Evolutionary conservation across 2,113 vertebrate genomes (phyloP).

Genomic region (Fulmarus glacialis): DNA sequence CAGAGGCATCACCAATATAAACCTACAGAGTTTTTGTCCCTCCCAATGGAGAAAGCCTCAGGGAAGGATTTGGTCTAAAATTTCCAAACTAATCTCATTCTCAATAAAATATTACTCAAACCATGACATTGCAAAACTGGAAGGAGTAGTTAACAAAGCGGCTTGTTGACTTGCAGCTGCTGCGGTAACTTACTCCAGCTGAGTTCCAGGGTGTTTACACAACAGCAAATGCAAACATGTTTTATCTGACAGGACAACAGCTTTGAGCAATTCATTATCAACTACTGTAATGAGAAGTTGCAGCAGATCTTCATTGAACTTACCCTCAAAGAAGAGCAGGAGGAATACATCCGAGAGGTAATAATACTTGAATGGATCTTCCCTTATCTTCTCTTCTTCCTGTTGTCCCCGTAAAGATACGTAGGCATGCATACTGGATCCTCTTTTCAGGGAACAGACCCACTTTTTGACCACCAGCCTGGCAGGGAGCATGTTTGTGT

Average conservation of each 20-base stretch:
- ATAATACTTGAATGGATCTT: neutral
- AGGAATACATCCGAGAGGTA: constrained; percentile 96
- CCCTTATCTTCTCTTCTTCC: neutral
- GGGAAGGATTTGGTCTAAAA: neutral
- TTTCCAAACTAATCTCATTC: neutral
- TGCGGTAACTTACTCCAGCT: neutral
- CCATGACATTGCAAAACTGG: neutral
- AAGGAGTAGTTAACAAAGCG: neutral
- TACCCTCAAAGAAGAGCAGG: constrained; percentile 95
- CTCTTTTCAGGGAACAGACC: neutral
- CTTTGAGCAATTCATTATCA: constrained; percentile 99
- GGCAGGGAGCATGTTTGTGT: neutral
- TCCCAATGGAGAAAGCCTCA: neutral
- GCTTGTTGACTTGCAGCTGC: neutral
- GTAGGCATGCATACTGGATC: neutral
- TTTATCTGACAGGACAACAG: constrained; percentile 90
- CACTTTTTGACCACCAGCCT: neutral
- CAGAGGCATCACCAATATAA: neutral
- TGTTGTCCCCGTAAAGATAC: rapidly evolving
- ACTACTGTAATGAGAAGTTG: constrained; percentile 98
- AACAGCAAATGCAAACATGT: neutral
- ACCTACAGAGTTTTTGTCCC: neutral
- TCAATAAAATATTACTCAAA: neutral
- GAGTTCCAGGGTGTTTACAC: neutral
- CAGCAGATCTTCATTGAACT: constrained; percentile 99